Percentiles rank a stretch among this genome's conserved stretches.
phyloP scores from a whole-genome alignment of 2,888 invertebrate genomes.

The Arge pagana region DNA sequence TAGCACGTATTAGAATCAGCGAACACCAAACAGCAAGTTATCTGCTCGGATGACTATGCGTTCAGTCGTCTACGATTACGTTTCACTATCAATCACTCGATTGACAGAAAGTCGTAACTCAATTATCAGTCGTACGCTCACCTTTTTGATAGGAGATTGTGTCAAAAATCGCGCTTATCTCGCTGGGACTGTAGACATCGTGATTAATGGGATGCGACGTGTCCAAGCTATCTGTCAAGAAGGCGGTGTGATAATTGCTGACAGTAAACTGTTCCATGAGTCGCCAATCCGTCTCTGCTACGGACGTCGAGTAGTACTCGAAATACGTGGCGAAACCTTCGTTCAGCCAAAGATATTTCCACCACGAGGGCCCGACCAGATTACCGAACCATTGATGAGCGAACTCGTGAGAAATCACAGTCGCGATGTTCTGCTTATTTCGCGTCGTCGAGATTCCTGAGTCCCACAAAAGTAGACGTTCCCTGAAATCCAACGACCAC shows the following conservation, averaged over 20 bases:
- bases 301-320: conserved; percentile 47
- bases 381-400: conserved; percentile 55
- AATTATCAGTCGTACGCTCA: too few species aligned
- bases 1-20: too few species aligned
- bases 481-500: conserved; percentile 56
- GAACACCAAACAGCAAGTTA: too few species aligned
- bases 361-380: conserved; percentile 49
- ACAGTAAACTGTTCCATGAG: conserved; percentile 55
- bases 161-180: conserved; percentile 63
- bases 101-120: too few species aligned
- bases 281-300: conserved; percentile 57
- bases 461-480: conserved; percentile 58
- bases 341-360: conserved; percentile 61
- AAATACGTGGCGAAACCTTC: conserved; percentile 60
- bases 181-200: conserved; percentile 58
- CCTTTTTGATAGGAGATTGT: conserved; percentile 66
- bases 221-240: conserved; percentile 53
- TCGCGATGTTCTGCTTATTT: conserved; percentile 59
- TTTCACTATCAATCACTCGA: too few species aligned
- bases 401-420: conserved; percentile 65
- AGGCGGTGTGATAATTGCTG: conserved; percentile 48
- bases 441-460: conserved; percentile 59
- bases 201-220: conserved; percentile 62
- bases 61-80: too few species aligned
- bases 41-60: too few species aligned